These are phyloP conservation scores for Hofmannophila pseudospretella DNA, from an alignment of 2,888 invertebrate genomes.

Conservation along the genomic window DNA sequence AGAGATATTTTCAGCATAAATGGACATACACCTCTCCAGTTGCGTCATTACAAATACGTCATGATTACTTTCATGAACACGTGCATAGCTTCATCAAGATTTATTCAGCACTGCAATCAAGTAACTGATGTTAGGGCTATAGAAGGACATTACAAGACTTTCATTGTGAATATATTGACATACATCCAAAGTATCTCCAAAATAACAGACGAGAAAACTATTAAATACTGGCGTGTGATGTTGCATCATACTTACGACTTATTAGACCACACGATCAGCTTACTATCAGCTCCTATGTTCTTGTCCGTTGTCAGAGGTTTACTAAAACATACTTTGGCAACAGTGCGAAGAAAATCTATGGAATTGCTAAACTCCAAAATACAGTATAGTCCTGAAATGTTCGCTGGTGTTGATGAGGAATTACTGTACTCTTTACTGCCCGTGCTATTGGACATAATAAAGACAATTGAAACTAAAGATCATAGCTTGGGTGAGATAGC, in stretches of 20 bases:
- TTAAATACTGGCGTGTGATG: slow-evolving; percentile 91
- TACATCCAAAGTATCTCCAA: slow-evolving; percentile 82
- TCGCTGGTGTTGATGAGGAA: slow-evolving; percentile 67
- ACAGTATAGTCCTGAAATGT: slow-evolving; percentile 81
- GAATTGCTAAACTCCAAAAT: slow-evolving; percentile 91
- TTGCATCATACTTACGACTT: slow-evolving; percentile 88
- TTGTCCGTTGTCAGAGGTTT: slow-evolving; percentile 86
- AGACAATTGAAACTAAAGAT: slow-evolving; percentile 63
- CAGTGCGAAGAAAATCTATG: slow-evolving; percentile 88
- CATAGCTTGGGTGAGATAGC: slow-evolving; percentile 39
- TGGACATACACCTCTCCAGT: slow-evolving; percentile 83
- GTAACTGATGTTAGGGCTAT: slow-evolving; percentile 68
- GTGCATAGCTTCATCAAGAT: slow-evolving; percentile 82
- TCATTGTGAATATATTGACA: slow-evolving; percentile 82
- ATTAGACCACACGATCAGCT: slow-evolving; percentile 86
- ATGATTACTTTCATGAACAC: slow-evolving; percentile 85
- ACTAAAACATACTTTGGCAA: slow-evolving; percentile 81
- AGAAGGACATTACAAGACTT: slow-evolving; percentile 81
- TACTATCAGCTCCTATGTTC: slow-evolving; percentile 89
- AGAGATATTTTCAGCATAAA: slow-evolving; percentile 80
- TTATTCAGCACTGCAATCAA: slow-evolving; percentile 81
- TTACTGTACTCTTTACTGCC: slow-evolving; percentile 79
- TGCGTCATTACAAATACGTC: slow-evolving; percentile 91
- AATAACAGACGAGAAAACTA: slow-evolving; percentile 78
- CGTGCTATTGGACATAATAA: slow-evolving; percentile 79